phyloP scores from a whole-genome alignment of 2,113 vertebrate genomes.

The Pterocles gutturalis region DNA sequence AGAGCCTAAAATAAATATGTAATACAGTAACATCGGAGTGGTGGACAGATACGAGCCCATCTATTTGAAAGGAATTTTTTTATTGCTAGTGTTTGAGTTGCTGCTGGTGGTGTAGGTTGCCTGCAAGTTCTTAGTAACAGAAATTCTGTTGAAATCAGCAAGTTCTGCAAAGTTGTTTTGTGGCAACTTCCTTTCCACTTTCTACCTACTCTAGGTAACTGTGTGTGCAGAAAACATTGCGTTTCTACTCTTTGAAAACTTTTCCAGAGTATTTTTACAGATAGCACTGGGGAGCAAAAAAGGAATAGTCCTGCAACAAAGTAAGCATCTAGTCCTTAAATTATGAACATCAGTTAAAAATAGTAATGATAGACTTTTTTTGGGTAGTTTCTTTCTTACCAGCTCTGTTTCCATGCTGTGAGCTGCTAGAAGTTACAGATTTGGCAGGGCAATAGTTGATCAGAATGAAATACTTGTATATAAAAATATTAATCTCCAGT shows the following conservation, averaged over 20 bases:
- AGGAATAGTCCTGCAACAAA: neutral
- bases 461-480: neutral
- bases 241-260: neutral
- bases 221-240: neutral
- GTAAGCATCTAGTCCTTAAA: neutral
- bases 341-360: neutral
- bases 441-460: neutral
- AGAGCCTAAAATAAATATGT: neutral
- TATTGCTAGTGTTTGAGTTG: neutral
- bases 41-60: neutral
- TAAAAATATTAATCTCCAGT: neutral
- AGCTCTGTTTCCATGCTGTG: neutral
- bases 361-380: neutral
- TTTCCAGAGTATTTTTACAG: neutral
- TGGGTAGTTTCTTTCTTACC: neutral
- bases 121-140: neutral
- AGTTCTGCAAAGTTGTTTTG: neutral
- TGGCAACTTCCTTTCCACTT: neutral
- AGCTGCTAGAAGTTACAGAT: neutral
- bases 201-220: neutral
- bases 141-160: neutral
- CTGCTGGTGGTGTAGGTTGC: neutral
- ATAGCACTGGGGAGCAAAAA: neutral
- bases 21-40: accelerated
- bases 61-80: neutral